Evolutionary conservation across 2,113 vertebrate genomes (phyloP).

Genomic region (Lates calcarifer): DNA sequence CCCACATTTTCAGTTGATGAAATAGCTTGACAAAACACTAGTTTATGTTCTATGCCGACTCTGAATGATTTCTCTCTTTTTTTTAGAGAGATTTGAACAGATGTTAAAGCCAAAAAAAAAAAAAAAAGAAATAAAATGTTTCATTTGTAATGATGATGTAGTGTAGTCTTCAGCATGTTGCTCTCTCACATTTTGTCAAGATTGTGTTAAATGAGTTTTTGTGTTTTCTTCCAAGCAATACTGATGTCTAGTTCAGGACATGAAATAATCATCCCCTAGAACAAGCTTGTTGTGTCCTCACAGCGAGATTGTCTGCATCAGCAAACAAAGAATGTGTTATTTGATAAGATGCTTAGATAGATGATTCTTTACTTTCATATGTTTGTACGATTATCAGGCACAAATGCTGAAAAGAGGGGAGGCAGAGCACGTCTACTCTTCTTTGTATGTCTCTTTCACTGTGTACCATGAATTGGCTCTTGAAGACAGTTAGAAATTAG

Average conservation of each 20-base stretch:
- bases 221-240: slow-evolving; percentile 38
- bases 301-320: slow-evolving; percentile 64
- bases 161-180: slow-evolving; percentile 57
- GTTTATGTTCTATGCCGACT: slow-evolving; percentile 69
- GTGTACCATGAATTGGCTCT: slow-evolving; percentile 79
- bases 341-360: slow-evolving; percentile 78
- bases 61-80: slow-evolving; percentile 48
- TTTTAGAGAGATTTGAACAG: slow-evolving; percentile 63
- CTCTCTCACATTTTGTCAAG: slow-evolving; percentile 70
- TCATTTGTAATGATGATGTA: slow-evolving; percentile 39
- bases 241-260: slow-evolving; percentile 65
- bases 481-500: slow-evolving; percentile 85
- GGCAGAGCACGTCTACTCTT: slow-evolving; percentile 61
- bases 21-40: slow-evolving; percentile 82
- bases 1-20: slow-evolving; percentile 80
- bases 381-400: slow-evolving; percentile 65
- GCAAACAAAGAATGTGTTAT: slow-evolving; percentile 66
- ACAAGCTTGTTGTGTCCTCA: slow-evolving; percentile 62
- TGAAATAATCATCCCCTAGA: slow-evolving; percentile 77
- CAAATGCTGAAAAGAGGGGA: slow-evolving; percentile 54
- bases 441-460: slow-evolving; percentile 76
- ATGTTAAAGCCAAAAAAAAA: slow-evolving; percentile 59
- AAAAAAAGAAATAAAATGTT: slow-evolving; percentile 74
- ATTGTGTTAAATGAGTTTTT: slow-evolving; percentile 71
- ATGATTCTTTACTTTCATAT: slow-evolving; percentile 68